These are phyloP conservation scores for Sternarchorhynchus goeldii DNA, from an alignment of 2,797 vertebrate species.

Conservation along the genomic window DNA sequence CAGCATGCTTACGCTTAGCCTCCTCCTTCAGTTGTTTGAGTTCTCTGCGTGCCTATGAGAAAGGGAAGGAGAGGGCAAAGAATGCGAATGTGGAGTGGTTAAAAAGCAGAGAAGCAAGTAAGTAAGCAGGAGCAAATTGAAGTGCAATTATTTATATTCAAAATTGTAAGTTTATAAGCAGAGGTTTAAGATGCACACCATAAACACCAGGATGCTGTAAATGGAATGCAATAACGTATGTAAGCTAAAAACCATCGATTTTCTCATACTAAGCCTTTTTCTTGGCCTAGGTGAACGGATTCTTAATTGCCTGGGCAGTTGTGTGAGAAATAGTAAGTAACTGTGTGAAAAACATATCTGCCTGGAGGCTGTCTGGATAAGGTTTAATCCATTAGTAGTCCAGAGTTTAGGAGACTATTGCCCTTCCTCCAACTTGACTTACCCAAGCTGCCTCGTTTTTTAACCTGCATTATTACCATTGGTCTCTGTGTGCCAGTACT, in stretches of 20 bases:
- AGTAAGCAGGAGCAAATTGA: slow-evolving; percentile 60
- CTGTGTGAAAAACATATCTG: too few relatives aligned
- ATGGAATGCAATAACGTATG: background rate
- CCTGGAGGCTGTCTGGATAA: slow-evolving; percentile 35
- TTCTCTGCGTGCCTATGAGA: slow-evolving; percentile 95
- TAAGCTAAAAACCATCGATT: slow-evolving; percentile 30
- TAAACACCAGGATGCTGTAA: slow-evolving; percentile 2
- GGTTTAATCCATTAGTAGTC: slow-evolving; percentile 52
- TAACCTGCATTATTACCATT: background rate
- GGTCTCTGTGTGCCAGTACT: background rate
- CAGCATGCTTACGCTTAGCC: slow-evolving; percentile 96
- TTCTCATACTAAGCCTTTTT: background rate
- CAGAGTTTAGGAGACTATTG: slow-evolving; percentile 44
- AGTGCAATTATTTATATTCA: slow-evolving; percentile 16
- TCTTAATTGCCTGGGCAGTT: background rate
- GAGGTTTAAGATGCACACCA: slow-evolving; percentile 32
- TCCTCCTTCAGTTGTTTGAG: slow-evolving; percentile 98
- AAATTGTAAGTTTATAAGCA: slow-evolving; percentile 36
- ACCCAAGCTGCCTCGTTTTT: slow-evolving; percentile 3
- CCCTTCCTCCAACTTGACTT: background rate
- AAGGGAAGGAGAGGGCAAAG: slow-evolving; percentile 58
- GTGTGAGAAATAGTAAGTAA: too few relatives aligned
- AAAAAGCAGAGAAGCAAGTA: slow-evolving; percentile 48
- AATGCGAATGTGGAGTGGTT: slow-evolving; percentile 48
- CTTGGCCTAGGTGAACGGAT: background rate